Base-by-base conservation (phyloP, 1,140 invertebrate species). In the Fopius arisanus region DNA sequence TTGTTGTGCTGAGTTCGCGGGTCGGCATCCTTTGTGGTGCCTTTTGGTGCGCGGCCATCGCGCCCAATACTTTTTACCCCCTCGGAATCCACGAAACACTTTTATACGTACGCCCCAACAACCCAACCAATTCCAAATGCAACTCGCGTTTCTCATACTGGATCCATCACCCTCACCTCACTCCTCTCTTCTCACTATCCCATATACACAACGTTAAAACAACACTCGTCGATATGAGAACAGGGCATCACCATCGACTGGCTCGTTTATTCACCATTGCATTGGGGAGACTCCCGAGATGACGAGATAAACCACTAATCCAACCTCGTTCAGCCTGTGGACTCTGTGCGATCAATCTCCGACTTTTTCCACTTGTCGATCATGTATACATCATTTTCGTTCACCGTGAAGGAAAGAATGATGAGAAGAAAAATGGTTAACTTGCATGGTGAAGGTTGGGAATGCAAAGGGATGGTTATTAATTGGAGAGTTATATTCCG, bases 21-120 rank as follows among this genome's bases (percentile, higher is more conserved):
- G 54, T 23, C 54, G 54, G 54, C 54, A 7, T 59, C 54, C 54
- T 59, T 59, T 59, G 54, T 59, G 1, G 23, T 26, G 21, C 54
- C 54, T 59, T 59, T 59, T 59, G 21, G 54, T 59, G 54, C 54
- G 19, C 54, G 54, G 54, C 54, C 54, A 59, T 59, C 54, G 54
- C 54, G 54, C 54, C 54, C 54, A 59, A 59, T 59, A 59, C 54
- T 59, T 59, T 59, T 59, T 59, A 59, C 54, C 10, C 54, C 54
- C 54, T 59, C 23, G 54, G 54, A 59, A 59, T 59, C 54, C 54
- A 59, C 54, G 54, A 59, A 59, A 59, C 54, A 59, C 54, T 59
- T 59, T 59, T 59, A 26, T 26, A 59, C 23, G 54, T 59, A 59
- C 54, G 54, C 54, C n/a, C 54, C 43, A 48, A 59, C 54, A 59